Percentiles rank a stretch among this genome's conserved stretches.
These are phyloP conservation scores for Scomber scombrus DNA, from an alignment of 2,113 vertebrate genomes.

Conservation along the genomic window DNA sequence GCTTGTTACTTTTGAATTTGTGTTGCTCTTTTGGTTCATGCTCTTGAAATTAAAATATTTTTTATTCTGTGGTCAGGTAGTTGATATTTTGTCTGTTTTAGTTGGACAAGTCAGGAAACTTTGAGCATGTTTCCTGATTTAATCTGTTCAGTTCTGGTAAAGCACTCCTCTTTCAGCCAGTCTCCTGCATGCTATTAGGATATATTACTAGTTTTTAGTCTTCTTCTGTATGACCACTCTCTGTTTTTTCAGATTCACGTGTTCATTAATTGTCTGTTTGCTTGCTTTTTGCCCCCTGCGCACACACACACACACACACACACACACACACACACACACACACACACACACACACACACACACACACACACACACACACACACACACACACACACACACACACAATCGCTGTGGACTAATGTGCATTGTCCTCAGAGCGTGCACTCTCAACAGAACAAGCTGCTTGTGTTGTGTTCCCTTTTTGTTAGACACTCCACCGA, in stretches of 20 bases:
- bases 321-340: slow-evolving; percentile 13
- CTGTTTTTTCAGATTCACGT: slow-evolving; percentile 2
- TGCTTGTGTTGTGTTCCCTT: slow-evolving; percentile 70
- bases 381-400: slow-evolving; percentile 3
- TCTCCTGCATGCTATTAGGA: background rate
- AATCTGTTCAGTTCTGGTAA: background rate
- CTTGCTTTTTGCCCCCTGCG: slow-evolving; percentile 12
- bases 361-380: slow-evolving; percentile 20
- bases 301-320: background rate
- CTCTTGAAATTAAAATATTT: background rate
- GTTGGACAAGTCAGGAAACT: background rate
- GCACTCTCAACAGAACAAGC: slow-evolving; percentile 77
- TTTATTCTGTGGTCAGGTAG: too few relatives aligned
- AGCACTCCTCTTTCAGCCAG: background rate
- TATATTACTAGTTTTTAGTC: background rate
- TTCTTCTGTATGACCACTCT: background rate
- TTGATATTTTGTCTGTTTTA: background rate
- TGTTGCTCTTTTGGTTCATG: background rate
- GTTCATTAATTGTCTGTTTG: slow-evolving; percentile 21
- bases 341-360: background rate
- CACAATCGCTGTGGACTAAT: slow-evolving; percentile 45
- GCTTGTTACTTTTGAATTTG: background rate
- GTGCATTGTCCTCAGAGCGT: slow-evolving; percentile 67
- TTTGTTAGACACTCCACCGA: slow-evolving; percentile 63
- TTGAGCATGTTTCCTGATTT: background rate